A percentile compares a stretch with the other conserved stretches of the same genome.
These are phyloP conservation scores for Umimayanthus kanabou DNA, from an alignment of 92 coral and sea anemone genomes.

Conservation along the genomic window DNA sequence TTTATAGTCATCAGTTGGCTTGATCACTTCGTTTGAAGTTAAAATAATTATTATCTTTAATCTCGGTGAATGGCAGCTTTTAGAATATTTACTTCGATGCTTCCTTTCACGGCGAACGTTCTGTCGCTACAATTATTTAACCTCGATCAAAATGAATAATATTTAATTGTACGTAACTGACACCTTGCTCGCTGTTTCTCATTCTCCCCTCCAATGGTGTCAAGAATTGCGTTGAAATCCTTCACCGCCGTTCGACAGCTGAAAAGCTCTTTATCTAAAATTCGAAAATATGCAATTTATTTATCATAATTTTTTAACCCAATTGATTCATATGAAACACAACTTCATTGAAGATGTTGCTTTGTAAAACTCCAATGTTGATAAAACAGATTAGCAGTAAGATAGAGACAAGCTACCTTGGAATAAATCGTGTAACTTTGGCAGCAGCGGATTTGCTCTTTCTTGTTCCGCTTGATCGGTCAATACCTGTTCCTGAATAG, in stretches of 20 bases:
- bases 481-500: slow-evolving; percentile 73
- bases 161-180: not conserved
- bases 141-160: too few species aligned
- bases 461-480: slow-evolving; percentile 83
- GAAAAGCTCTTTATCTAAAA: slow-evolving; percentile 74
- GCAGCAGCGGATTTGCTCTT: slow-evolving; percentile 70
- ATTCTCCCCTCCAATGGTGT: slow-evolving; percentile 81
- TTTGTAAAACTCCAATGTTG: not conserved
- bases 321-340: not conserved
- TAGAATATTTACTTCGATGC: too few species aligned
- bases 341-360: not conserved
- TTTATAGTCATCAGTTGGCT: too few species aligned
- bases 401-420: slow-evolving; percentile 57
- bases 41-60: too few species aligned
- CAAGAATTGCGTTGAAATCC: slow-evolving; percentile 74
- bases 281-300: not conserved
- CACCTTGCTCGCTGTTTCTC: slow-evolving; percentile 89
- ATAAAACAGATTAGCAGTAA: not conserved
- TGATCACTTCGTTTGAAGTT: too few species aligned
- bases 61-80: too few species aligned
- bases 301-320: too few species aligned
- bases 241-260: slow-evolving; percentile 82
- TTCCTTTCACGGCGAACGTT: too few species aligned
- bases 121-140: too few species aligned
- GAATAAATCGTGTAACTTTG: slow-evolving; percentile 63